Evolutionary conservation across 2,888 invertebrate genomes (phyloP).

Genomic region (Unio delphinus): DNA sequence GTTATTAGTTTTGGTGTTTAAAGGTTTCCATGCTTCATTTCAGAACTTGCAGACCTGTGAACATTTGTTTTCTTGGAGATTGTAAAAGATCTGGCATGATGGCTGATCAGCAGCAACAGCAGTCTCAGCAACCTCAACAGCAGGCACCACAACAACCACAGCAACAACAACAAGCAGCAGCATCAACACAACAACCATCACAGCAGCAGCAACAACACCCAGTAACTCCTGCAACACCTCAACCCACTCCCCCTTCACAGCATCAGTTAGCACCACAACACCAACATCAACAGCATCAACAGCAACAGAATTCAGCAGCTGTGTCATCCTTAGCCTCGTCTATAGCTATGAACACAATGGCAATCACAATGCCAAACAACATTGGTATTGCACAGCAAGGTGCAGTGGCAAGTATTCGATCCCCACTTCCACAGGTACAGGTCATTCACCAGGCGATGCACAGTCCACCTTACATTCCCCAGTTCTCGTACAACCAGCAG

Average conservation of each 20-base stretch:
- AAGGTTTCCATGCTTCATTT: no score
- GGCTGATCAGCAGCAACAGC: conserved; percentile 1
- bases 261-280: conserved; percentile 12
- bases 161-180: conserved; percentile 7
- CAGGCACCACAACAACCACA: background rate
- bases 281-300: conserved; percentile 19
- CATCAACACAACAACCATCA: conserved; percentile 2
- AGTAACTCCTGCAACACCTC: conserved; percentile 3
- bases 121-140: background rate
- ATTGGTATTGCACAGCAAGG: conserved; percentile 22
- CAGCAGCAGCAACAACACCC: conserved; percentile 9
- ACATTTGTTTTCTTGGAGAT: no score
- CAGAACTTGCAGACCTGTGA: no score
- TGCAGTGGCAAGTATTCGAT: conserved; percentile 27
- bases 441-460: conserved; percentile 62
- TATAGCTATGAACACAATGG: conserved; percentile 13
- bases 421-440: conserved; percentile 50
- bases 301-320: conserved; percentile 6
- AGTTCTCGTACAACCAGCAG: conserved; percentile 56
- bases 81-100: no score
- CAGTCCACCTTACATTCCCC: conserved; percentile 54
- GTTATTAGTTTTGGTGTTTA: no score
- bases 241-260: conserved; percentile 6
- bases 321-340: conserved; percentile 6
- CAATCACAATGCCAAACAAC: conserved; percentile 28